phyloP scores from a whole-genome alignment of 2,888 invertebrate species.

The Cistogaster globosa region DNA sequence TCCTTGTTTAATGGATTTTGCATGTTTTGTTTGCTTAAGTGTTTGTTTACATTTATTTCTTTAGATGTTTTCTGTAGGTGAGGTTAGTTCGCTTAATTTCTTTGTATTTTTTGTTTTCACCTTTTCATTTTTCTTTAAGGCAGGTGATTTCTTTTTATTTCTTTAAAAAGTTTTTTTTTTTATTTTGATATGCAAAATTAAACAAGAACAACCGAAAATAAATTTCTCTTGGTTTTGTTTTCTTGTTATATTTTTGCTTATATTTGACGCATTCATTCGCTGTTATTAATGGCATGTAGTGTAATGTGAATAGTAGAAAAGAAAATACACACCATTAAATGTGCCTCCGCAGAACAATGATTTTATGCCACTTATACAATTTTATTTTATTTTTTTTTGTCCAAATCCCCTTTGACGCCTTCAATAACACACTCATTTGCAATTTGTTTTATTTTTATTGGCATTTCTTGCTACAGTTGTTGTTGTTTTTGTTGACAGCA shows the following conservation, averaged over 20 bases:
- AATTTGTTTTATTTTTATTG: conserved; percentile 61
- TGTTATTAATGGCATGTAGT: conserved; percentile 16
- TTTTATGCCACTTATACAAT: not conserved
- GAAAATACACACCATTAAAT: conserved; percentile 21
- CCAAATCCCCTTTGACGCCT: conserved; percentile 25
- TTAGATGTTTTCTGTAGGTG: conserved; percentile 19
- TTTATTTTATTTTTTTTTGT: not conserved
- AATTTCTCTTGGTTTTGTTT: conserved; percentile 19
- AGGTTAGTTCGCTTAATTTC: conserved; percentile 33
- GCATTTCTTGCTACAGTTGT: conserved; percentile 8
- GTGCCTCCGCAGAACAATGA: conserved; percentile 5
- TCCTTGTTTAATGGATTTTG: conserved; percentile 41
- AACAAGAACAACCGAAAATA: conserved; percentile 41
- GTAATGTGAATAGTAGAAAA: not conserved
- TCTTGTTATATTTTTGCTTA: not conserved
- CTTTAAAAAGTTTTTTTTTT: conserved; percentile 26
- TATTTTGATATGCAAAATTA: conserved; percentile 51
- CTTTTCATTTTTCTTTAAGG: conserved; percentile 13
- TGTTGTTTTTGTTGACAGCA: conserved; percentile 15
- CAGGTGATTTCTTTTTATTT: conserved; percentile 32
- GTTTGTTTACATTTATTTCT: conserved; percentile 26
- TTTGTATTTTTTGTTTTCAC: conserved; percentile 11
- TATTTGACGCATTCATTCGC: conserved; percentile 44
- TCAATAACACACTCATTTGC: conserved; percentile 39
- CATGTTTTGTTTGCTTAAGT: conserved; percentile 25